Percentiles rank a stretch among this genome's conserved stretches.
These are phyloP conservation scores for Paedocypris micromegethes DNA, from an alignment of 2,797 vertebrate genomes.

Conservation along the genomic window DNA sequence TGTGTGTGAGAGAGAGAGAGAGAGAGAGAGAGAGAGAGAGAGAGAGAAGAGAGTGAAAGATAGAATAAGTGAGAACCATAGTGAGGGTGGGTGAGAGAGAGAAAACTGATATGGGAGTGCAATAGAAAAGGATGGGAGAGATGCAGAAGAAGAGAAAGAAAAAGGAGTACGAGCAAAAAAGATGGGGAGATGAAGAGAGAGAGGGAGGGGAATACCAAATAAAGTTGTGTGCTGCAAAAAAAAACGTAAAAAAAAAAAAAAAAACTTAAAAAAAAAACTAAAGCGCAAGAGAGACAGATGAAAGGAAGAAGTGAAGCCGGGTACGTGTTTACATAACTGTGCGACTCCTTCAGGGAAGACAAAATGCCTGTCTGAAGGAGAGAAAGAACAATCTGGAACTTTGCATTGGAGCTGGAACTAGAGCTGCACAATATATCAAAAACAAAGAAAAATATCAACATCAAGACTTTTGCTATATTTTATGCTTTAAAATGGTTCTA, in stretches of 20 bases:
- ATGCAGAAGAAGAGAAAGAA: too few relatives aligned
- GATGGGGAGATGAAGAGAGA: constrained; percentile 27
- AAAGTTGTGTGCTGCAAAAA: constrained; percentile 22
- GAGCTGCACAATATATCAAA: constrained; percentile 1
- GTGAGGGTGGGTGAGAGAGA: too few relatives aligned
- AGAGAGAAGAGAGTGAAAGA: too few relatives aligned
- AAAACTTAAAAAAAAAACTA: constrained; percentile 1
- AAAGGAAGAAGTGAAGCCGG: constrained; percentile 42
- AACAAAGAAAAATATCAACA: not conserved
- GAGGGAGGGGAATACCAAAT: constrained; percentile 36
- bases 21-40: too few relatives aligned
- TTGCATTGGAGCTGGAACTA: constrained; percentile 1
- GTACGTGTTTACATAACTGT: constrained; percentile 68
- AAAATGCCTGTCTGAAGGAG: constrained; percentile 41
- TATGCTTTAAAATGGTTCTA: not conserved
- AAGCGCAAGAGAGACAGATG: constrained; percentile 27
- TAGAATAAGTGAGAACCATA: too few relatives aligned
- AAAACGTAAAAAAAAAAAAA: constrained; percentile 19
- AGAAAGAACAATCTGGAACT: constrained; percentile 11
- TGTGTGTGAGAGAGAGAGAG: too few relatives aligned
- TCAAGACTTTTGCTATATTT: not conserved
- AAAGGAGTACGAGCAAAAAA: too few relatives aligned
- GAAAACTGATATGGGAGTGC: too few relatives aligned
- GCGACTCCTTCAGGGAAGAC: constrained; percentile 57
- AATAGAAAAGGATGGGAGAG: too few relatives aligned